Conservation (phyloP, 1,140 invertebrate genomes). For the Andricus grossulariae region DNA sequence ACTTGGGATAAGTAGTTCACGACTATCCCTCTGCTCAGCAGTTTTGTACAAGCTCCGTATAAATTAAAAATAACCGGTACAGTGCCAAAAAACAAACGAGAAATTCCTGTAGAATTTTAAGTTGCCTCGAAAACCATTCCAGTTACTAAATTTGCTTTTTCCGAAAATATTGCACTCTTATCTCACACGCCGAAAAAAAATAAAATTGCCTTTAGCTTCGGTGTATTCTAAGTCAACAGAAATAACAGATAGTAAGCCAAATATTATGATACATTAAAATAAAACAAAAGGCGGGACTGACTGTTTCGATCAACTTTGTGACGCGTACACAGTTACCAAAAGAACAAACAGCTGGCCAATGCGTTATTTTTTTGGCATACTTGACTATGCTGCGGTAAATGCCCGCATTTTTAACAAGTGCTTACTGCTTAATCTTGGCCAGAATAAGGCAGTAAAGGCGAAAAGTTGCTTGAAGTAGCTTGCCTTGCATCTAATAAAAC, state of each 20-base stretch:
- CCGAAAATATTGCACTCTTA: constrained; percentile 48
- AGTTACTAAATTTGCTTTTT: constrained; percentile 39
- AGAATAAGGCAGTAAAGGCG: too few species aligned
- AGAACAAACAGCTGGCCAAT: constrained; percentile 68
- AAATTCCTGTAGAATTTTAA: constrained; percentile 48
- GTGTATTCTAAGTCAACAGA: not conserved
- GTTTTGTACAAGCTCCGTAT: constrained; percentile 44
- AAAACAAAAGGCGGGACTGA: constrained; percentile 70
- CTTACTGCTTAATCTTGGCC: too few species aligned
- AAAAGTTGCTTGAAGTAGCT: too few species aligned
- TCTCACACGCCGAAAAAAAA: constrained; percentile 56
- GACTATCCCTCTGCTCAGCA: too few species aligned
- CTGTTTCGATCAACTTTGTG: constrained; percentile 70
- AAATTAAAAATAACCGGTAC: constrained; percentile 58
- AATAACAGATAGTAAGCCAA: constrained; percentile 16
- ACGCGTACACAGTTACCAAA: constrained; percentile 54
- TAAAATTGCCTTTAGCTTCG: constrained; percentile 55
- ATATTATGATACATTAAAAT: constrained; percentile 41
- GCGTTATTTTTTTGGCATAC: constrained; percentile 42
- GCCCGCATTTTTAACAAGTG: too few species aligned
- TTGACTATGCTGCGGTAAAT: constrained; percentile 42
- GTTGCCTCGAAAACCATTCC: not conserved
- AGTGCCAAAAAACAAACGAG: constrained; percentile 57
- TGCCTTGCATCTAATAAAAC: too few species aligned
- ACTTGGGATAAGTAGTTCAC: constrained; percentile 65